phyloP scores from a whole-genome alignment of 2,888 invertebrate species.

The Hanleya hanleyi region DNA sequence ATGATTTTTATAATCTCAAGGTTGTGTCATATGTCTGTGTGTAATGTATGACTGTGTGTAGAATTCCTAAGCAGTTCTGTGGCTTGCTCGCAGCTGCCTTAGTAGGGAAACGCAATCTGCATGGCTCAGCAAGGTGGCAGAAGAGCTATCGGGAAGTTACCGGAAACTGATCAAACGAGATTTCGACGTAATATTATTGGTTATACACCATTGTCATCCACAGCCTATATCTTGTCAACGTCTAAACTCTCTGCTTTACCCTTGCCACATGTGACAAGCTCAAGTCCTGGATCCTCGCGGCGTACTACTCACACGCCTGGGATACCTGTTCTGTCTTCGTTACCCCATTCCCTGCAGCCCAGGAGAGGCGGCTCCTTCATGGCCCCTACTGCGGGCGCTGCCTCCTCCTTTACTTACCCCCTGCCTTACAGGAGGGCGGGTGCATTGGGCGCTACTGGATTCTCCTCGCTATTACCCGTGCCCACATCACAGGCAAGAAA shows the following conservation, averaged over 20 bases:
- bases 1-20: too few relatives aligned
- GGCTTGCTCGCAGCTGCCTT: too few relatives aligned
- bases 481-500: neutral
- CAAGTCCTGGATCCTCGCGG: neutral
- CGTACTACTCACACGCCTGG: neutral
- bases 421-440: neutral
- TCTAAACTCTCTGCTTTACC: neutral
- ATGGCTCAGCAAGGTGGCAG: constrained; percentile 7
- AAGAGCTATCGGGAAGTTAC: neutral
- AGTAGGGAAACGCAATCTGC: neutral
- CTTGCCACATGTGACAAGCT: neutral
- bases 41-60: too few relatives aligned
- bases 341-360: neutral
- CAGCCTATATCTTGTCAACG: neutral
- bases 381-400: neutral
- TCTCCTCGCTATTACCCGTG: neutral
- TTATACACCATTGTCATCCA: neutral
- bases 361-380: neutral
- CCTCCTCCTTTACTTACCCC: neutral
- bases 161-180: constrained; percentile 2
- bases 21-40: too few relatives aligned
- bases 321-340: neutral
- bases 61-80: too few relatives aligned
- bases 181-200: neutral
- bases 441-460: neutral